phyloP scores from a whole-genome alignment of 2,797 vertebrate genomes.

The Zenarchopterus dispar region DNA sequence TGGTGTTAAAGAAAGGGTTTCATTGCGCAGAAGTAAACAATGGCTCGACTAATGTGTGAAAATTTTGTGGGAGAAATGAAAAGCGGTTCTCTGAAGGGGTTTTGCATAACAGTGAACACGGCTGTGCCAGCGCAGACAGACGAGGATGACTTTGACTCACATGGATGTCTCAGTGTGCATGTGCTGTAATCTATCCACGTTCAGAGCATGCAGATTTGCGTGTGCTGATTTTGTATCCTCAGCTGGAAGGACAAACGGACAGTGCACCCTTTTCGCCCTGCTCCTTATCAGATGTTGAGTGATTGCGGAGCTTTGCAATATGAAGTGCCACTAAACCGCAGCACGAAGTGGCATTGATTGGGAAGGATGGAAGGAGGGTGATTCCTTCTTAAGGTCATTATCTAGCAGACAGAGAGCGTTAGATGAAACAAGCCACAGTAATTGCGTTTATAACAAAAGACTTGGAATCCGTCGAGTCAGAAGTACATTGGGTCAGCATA shows the following conservation, averaged over 20 bases:
- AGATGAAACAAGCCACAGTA: conserved; percentile 64
- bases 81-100: conserved; percentile 16
- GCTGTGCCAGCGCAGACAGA: conserved; percentile 8
- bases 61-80: conserved; percentile 30
- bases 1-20: conserved; percentile 19
- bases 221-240: background rate
- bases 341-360: conserved; percentile 70
- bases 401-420: conserved; percentile 58
- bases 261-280: conserved; percentile 5
- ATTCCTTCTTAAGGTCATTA: conserved; percentile 71
- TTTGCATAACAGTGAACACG: conserved; percentile 41
- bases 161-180: conserved; percentile 2
- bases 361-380: conserved; percentile 51
- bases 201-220: conserved; percentile 19
- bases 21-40: conserved; percentile 45
- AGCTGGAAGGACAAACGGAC: conserved; percentile 20
- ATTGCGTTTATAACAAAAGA: conserved; percentile 74
- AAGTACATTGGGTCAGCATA: conserved; percentile 48
- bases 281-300: conserved; percentile 56
- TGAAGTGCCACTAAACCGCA: conserved; percentile 68
- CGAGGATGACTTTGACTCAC: conserved; percentile 18
- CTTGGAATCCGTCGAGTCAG: conserved; percentile 58
- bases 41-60: conserved; percentile 35
- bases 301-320: conserved; percentile 62
- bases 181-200: background rate